Base-by-base conservation (phyloP, 1,140 invertebrate genomes). In the Mizuhopecten yessoensis region DNA sequence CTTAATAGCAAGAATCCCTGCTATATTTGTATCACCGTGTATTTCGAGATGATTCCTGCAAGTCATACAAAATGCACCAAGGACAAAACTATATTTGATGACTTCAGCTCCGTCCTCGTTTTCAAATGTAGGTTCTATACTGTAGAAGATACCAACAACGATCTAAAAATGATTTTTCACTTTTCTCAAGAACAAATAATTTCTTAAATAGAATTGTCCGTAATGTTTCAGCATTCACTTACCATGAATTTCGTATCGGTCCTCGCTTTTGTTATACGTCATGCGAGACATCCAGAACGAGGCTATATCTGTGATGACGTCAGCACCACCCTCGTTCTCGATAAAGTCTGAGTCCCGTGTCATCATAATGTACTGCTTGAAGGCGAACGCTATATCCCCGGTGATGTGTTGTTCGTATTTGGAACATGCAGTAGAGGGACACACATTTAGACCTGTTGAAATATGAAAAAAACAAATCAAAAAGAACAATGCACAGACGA, bases 341-440 rank as follows among this genome's bases (percentile, higher is more conserved):
- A 96, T 45, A 29, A 96, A 93, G n/a, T 93, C 34, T 10, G 88
- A 92, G 90, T 96, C 95, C 42, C 94, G 90, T 29, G 96, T 96
- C 88, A 94, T 93, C 88, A 93, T 94, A 0, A 97, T 93, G 90
- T 96, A 97, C 89, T 97, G 97, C 33, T 95, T 92, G 34, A 97
- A 93, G 33, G 96, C 96, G 86, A 96, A 95, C 0, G 96, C 93
- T 90, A 97, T 95, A 91, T 97, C 97, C 15, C 96, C 96, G 33
- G 96, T 97, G 33, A 97, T 95, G 91, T 97, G 97, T 33, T 95
- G 88, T 91, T 97, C 96, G 87, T 95, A 94, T 0, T 94, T 90
- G 11, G 93, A 92, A 91, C 92, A 94, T 29, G 57, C 86, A 15
- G 87, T 87, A 33, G 90, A 93, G 11, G 95, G 94, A 34, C 93